A percentile compares a stretch with the other conserved stretches of the same genome.
Evolutionary conservation across 2,797 vertebrate species (phyloP).

Genomic region (Lycodopsis pacificus): DNA sequence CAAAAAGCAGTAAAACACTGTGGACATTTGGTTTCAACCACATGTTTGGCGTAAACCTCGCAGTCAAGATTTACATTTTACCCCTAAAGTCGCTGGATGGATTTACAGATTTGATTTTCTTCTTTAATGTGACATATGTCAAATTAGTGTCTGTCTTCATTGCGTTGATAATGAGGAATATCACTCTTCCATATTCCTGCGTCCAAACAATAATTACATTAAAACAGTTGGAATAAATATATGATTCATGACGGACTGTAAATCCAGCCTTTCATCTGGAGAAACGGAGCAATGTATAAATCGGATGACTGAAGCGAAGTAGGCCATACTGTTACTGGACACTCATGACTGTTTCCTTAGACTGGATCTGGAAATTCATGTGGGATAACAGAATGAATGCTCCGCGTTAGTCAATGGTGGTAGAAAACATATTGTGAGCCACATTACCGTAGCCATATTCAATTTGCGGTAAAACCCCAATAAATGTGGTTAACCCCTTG

Average conservation of each 20-base stretch:
- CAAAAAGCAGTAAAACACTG: not conserved
- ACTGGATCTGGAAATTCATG: slow-evolving; percentile 36
- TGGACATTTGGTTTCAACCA: not conserved
- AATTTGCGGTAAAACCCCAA: slow-evolving; percentile 2
- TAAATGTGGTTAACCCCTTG: slow-evolving; percentile 14
- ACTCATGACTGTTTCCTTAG: slow-evolving; percentile 78
- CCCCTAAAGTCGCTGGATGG: slow-evolving; percentile 24
- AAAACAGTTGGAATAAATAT: slow-evolving; percentile 11
- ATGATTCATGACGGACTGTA: slow-evolving; percentile 13
- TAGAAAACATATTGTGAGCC: not conserved
- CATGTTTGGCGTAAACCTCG: slow-evolving; percentile 1
- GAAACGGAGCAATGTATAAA: slow-evolving; percentile 27
- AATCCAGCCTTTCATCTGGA: slow-evolving; percentile 45
- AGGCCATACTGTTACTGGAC: slow-evolving; percentile 89
- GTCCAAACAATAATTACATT: not conserved
- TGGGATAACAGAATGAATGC: slow-evolving; percentile 38
- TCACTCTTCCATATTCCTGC: not conserved
- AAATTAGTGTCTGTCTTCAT: slow-evolving; percentile 5
- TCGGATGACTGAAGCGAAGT: slow-evolving; percentile 42
- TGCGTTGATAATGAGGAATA: slow-evolving; percentile 5
- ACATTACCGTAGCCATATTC: not conserved
- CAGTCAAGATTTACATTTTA: not conserved
- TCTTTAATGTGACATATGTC: slow-evolving; percentile 25
- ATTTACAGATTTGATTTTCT: slow-evolving; percentile 34
- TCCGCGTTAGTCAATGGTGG: slow-evolving; percentile 5